Evolutionary conservation across 2,797 vertebrate species (phyloP).

Genomic region (Trachops cirrhosus): DNA sequence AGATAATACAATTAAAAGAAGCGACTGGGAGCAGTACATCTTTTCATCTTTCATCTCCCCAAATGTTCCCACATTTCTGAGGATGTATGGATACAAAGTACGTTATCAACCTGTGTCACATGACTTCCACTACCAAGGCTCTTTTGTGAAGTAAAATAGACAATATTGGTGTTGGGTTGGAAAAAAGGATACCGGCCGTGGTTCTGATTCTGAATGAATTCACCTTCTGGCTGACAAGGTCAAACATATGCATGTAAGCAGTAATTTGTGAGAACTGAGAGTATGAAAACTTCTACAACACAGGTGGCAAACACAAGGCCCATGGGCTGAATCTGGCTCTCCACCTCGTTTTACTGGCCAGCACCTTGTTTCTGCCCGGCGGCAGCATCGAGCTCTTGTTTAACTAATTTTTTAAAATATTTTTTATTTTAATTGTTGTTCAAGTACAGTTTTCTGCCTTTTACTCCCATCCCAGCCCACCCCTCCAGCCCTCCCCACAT

Average conservation of each 20-base stretch:
- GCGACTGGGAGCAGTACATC: neutral
- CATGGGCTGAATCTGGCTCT: too few species aligned
- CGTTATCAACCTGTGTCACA: neutral
- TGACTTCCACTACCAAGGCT: neutral
- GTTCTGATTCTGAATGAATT: neutral
- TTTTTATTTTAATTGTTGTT: too few species aligned
- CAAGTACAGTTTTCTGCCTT: too few species aligned
- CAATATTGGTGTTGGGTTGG: neutral
- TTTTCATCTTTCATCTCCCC: neutral
- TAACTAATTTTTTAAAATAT: too few species aligned
- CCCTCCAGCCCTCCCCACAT: too few species aligned
- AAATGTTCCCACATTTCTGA: neutral
- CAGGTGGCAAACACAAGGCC: too few species aligned
- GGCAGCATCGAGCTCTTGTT: too few species aligned
- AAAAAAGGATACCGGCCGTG: neutral
- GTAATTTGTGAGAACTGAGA: neutral
- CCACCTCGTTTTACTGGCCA: too few species aligned
- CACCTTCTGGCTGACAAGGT: neutral
- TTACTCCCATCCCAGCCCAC: too few species aligned
- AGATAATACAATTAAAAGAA: neutral
- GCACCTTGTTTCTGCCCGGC: too few species aligned
- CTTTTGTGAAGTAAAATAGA: neutral
- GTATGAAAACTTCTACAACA: neutral
- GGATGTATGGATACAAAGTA: neutral
- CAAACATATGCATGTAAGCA: neutral